Base-by-base conservation (phyloP, 2,797 vertebrate species). In the Calcarius lapponicus region DNA sequence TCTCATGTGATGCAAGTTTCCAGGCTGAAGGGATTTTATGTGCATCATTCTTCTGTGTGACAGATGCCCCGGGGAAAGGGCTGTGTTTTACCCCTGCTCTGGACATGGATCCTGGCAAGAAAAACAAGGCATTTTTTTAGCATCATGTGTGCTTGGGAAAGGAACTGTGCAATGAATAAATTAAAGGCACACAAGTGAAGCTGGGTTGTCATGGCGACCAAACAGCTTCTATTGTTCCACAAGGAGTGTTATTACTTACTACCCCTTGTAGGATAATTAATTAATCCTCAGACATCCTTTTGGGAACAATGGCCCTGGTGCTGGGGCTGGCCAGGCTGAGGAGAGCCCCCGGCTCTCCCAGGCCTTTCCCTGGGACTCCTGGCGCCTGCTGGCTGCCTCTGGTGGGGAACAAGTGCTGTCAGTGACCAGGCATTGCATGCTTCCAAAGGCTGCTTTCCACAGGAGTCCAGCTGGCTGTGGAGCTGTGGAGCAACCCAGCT, bases 201-300 rank as follows among this genome's bases (percentile, higher is more conserved):
- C 86, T 62, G 66, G 3, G 78, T 96, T 92, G 94, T 64, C 89
- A 86, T 84, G 95, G 70, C 6, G 86, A 96, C 93, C 84, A 91
- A 88, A 93, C 94, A 91, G 88, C 93, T 96, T 95, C 90, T 88
- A 91, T 96, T 91, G 96, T 95, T 96, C 94, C 85, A 80, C 80
- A 53, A 94, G 36, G 84, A 96, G 90, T 85, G 83, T 93, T 95
- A 94, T 93, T 96, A 94, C 92, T 97, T 97, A 97, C 86, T 95
- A 84, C 76, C 96, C 92, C 94, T 95, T 85, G 87, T 94, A 88
- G 80, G 92, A 95, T 95, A 92, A 95, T 96, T 96, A 95, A 97
- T 97, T 94, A 93, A 95, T 95, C 93, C 88, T 94, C 90, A 94
- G 92, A 64, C 92, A 91, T 92, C 76, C 53, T 93, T 95, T 84